phyloP scores from a whole-genome alignment of 2,113 vertebrate genomes.

The Chloropsis hardwickii region DNA sequence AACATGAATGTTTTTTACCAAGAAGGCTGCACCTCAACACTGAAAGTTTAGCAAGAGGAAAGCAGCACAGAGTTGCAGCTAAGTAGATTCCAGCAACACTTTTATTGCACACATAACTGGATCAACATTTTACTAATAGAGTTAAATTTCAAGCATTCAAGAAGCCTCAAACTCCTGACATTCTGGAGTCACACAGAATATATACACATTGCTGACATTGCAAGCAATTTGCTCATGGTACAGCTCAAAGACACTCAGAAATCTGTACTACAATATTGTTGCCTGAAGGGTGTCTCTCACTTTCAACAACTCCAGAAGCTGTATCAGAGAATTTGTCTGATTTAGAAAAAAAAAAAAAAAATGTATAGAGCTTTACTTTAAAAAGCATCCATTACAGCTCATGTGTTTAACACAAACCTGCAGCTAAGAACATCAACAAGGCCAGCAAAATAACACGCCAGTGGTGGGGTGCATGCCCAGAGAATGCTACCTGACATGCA shows the following conservation, averaged over 20 bases:
- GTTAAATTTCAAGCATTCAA: not conserved
- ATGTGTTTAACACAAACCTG: not conserved
- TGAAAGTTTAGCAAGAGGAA: not conserved
- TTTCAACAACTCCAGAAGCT: not conserved
- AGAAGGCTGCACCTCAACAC: not conserved
- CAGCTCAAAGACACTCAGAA: not conserved
- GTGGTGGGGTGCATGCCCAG: not conserved
- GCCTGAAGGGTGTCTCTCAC: not conserved
- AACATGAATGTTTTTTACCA: not conserved
- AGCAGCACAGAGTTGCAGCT: not conserved
- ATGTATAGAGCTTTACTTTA: not conserved
- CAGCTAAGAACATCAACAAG: not conserved
- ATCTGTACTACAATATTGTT: not conserved
- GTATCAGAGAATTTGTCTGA: not conserved
- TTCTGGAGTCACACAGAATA: not conserved
- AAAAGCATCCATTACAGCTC: not conserved
- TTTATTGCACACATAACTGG: not conserved
- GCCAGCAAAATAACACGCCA: not conserved
- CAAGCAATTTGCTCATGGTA: not conserved
- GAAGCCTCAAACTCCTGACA: not conserved
- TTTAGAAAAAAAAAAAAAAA: not conserved
- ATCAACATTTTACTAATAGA: not conserved
- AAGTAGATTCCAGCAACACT: not conserved
- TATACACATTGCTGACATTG: not conserved
- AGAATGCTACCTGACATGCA: not conserved